Evolutionary conservation across 2,797 vertebrate species (phyloP).

Genomic region (Hirundo rustica): DNA sequence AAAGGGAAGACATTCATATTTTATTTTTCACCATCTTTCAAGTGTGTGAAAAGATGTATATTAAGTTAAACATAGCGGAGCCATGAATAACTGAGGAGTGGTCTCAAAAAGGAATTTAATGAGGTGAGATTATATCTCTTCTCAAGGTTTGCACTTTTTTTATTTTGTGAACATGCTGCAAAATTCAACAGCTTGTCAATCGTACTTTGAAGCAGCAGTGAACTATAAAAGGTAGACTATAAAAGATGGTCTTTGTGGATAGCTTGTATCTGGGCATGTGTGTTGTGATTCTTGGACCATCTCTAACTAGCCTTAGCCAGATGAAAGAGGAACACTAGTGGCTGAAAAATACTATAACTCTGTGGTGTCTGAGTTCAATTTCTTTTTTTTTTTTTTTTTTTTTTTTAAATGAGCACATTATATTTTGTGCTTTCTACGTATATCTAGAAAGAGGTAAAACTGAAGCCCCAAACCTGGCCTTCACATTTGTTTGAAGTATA

Average conservation of each 20-base stretch:
- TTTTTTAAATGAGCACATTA: not conserved
- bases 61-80: not conserved
- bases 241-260: not conserved
- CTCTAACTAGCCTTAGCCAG: not conserved
- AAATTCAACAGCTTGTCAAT: conserved; percentile 18
- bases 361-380: not conserved
- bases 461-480: not conserved
- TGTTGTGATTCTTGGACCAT: not conserved
- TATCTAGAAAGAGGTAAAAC: not conserved
- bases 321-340: not conserved
- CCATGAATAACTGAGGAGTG: not conserved
- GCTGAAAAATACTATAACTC: not conserved
- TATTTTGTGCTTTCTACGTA: not conserved
- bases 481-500: not conserved
- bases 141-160: not conserved
- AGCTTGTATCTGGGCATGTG: not conserved
- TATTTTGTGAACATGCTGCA: not conserved
- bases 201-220: not conserved
- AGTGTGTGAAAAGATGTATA: not conserved
- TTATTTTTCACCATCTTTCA: not conserved
- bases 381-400: not conserved
- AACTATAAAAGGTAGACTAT: not conserved
- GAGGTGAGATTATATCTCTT: not conserved
- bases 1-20: not conserved
- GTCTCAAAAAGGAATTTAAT: conserved; percentile 6